Base-by-base conservation (phyloP, 2,888 invertebrate species). In the Athrips mouffetella region DNA sequence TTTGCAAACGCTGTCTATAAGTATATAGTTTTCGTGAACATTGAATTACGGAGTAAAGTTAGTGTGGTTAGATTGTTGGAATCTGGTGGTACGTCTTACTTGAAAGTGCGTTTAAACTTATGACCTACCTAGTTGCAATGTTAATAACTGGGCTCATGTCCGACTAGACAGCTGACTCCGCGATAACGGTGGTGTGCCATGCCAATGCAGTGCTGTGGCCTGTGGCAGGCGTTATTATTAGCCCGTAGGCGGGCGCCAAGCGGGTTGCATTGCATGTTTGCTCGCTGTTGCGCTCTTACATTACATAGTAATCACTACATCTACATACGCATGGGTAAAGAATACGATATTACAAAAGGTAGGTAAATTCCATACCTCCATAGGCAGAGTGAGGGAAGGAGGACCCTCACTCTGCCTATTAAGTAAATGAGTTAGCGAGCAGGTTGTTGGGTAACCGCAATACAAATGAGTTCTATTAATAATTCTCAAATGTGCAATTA, bases 171-270 rank as follows among this genome's bases (percentile, higher is more conserved):
- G 39, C 21, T n/a, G 11, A 20, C 31, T 31, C 11, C 18, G n/a
- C n/a, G 21, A n/a, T 44, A 44, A 44, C 44, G 30, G 44, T 44
- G 18, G 3, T n/a, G n/a, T n/a, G n/a, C n/a, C n/a, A n/a, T 37
- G 37, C 37, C 4, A 10, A 18, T 16, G 35, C 20, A 20, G 20
- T 37, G 37, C 20, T 37, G 30, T 44, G 18, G 8, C 29, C 29
- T 3, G 33, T 15, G 33, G 16, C 33, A 15, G 30, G 30, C 16
- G 44, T 20, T 44, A 44, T 44, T 30, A 44, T 44, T 44, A 44
- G 44, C 44, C 10, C 41, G 41, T 18, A 42, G 48, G 48, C 48
- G 48, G 48, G 48, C 48, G 48, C 48, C 42, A 42, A 48, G 42
- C 35, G 15, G 23, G 33, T 35, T 42, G 41, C 27, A 27, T 10